Evolutionary conservation across 2,888 invertebrate species (phyloP), one percentile per base, ranked within the genome.

Genomic region (Eupithecia subfuscata): DNA sequence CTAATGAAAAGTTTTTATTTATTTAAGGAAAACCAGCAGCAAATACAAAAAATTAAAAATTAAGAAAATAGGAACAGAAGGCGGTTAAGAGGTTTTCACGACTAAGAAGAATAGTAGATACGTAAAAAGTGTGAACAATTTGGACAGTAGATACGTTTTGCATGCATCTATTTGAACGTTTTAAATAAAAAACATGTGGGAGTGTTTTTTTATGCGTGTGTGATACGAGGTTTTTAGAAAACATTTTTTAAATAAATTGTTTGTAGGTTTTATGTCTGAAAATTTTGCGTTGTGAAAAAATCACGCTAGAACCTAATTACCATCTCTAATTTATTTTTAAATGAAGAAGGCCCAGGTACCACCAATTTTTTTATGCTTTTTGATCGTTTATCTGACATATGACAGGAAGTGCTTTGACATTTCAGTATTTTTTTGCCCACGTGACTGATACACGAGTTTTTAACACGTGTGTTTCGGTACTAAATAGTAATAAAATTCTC

Each of bases 321-420:
- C 48, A 18, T 18, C 18, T 8, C 1, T 48, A 18, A 48, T 18
- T 18, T 18, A 4, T 48, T 48, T 8, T 48, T 5, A 45, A 16
- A 6, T 48, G 18, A 18, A 48, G 7, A 48, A 18, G 48, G 48
- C 48, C 18, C 18, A 48, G 52, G 2, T n/a, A 11, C 52, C 11
- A 3, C n/a, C n/a, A n/a, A 9, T 9, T 52, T 52, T n/a, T n/a
- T n/a, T 7, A 18, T 48, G 1, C 2, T 52, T n/a, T 0, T 52
- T n/a, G 52, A 3, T 52, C n/a, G n/a, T 52, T 52, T 8, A n/a
- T n/a, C 48, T 25, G 18, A 65, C 14, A 64, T 70, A 25, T 52
- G 48, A 52, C 34, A 34, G 69, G 69, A 34, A n/a, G n/a, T 52
- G 52, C 34, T 65, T 14, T 52, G 69, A 69, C 48, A 14, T 71